Percentiles rank a stretch among this genome's conserved stretches.
phyloP scores from a whole-genome alignment of 2,797 vertebrate genomes.

The Melanotaenia trifasciata region DNA sequence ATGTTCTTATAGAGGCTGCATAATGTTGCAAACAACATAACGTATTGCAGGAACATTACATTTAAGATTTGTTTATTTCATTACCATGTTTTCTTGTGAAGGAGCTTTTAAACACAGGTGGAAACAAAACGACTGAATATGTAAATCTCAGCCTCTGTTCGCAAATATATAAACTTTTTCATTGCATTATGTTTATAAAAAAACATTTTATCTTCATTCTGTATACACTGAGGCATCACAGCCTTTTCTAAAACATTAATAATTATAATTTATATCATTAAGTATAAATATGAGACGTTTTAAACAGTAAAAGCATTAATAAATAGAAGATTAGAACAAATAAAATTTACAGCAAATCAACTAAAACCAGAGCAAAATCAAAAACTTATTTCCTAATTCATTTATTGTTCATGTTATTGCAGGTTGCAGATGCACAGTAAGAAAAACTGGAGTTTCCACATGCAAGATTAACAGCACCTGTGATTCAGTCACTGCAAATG shows the following conservation, averaged over 20 bases:
- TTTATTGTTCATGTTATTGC: too few relatives aligned
- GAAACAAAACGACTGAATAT: neutral
- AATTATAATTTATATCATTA: neutral
- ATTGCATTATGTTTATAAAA: neutral
- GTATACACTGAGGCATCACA: too few relatives aligned
- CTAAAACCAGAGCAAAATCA: too few relatives aligned
- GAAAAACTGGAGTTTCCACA: too few relatives aligned
- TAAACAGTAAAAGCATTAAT: neutral
- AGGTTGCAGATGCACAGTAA: too few relatives aligned
- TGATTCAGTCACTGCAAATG: too few relatives aligned
- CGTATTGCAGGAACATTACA: neutral
- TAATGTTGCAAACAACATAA: neutral
- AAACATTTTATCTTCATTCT: too few relatives aligned
- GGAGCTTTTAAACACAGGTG: neutral
- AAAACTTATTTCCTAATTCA: too few relatives aligned
- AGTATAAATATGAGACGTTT: neutral
- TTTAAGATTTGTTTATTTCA: conserved; percentile 5
- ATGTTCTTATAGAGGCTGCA: neutral
- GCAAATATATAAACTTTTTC: neutral
- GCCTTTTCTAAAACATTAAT: too few relatives aligned
- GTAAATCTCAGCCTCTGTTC: neutral
- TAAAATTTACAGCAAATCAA: too few relatives aligned
- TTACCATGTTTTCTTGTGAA: neutral
- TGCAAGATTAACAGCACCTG: too few relatives aligned
- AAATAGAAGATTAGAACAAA: too few relatives aligned